Conservation (phyloP, 2,797 vertebrate genomes). For the Sarcophilus harrisii region DNA sequence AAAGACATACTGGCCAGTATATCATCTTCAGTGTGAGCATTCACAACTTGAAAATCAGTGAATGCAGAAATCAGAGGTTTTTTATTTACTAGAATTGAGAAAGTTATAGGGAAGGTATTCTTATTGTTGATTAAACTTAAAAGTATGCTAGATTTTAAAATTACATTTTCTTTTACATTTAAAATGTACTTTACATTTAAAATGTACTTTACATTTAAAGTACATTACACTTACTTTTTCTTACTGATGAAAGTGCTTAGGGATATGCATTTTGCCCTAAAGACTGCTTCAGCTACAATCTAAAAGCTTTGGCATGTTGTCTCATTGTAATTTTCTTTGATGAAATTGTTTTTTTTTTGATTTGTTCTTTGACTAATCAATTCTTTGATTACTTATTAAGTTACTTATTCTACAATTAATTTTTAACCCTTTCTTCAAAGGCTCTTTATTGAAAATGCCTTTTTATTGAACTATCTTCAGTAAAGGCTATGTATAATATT, state of each 20-base stretch:
- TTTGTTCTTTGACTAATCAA: neutral
- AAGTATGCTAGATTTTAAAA: neutral
- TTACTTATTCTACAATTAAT: neutral
- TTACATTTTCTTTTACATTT: too few species aligned
- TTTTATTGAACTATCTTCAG: neutral
- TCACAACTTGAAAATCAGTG: neutral
- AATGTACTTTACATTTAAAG: too few species aligned
- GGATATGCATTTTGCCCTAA: neutral
- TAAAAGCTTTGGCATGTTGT: neutral
- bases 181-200: too few species aligned
- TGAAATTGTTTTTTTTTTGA: neutral
- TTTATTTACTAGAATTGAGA: neutral
- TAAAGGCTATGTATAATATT: neutral
- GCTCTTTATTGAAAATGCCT: neutral
- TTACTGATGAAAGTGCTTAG: neutral
- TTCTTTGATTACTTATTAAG: neutral
- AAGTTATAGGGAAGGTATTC: neutral
- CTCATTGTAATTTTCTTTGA: neutral
- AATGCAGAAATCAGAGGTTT: neutral
- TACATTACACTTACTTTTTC: too few species aligned
- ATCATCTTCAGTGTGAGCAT: neutral
- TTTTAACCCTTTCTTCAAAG: neutral
- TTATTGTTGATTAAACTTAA: neutral
- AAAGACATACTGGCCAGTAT: neutral
- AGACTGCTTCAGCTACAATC: neutral